These are phyloP conservation scores for Ferdinandea cuprea DNA, from an alignment of 2,888 invertebrate genomes.

Conservation along the genomic window DNA sequence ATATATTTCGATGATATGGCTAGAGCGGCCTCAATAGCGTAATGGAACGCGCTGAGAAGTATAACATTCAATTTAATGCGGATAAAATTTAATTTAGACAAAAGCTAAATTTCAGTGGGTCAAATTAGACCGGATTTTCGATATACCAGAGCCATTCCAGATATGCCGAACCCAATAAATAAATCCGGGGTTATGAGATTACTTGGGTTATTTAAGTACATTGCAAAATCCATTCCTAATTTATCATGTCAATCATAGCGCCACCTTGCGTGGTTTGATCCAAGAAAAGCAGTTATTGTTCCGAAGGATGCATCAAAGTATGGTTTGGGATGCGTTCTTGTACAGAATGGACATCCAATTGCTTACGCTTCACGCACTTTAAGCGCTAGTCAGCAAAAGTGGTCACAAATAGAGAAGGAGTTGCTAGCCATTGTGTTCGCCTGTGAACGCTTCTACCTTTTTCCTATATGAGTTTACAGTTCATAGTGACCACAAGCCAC, in stretches of 20 bases:
- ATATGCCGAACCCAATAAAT: slow-evolving; percentile 32
- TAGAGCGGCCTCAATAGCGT: slow-evolving; percentile 66
- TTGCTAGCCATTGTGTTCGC: slow-evolving; percentile 78
- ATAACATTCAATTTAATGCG: slow-evolving; percentile 75
- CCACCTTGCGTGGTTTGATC: too few relatives aligned
- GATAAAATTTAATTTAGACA: slow-evolving; percentile 75
- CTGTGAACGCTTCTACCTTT: slow-evolving; percentile 46
- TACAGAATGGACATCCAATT: slow-evolving; percentile 78
- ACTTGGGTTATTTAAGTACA: slow-evolving; percentile 65
- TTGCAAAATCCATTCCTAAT: slow-evolving; percentile 71
- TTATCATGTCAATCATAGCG: slow-evolving; percentile 32
- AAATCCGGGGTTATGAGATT: slow-evolving; percentile 45
- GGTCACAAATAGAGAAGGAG: slow-evolving; percentile 81
- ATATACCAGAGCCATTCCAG: slow-evolving; percentile 52
- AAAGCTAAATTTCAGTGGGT: slow-evolving; percentile 57
- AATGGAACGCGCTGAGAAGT: slow-evolving; percentile 45
- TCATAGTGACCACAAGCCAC: slow-evolving; percentile 77
- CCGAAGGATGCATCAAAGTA: slow-evolving; percentile 38
- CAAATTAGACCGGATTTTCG: slow-evolving; percentile 60
- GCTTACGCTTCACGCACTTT: slow-evolving; percentile 78
- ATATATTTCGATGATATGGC: slow-evolving; percentile 78
- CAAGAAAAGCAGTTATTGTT: too few relatives aligned
- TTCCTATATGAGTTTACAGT: slow-evolving; percentile 63
- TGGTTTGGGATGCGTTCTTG: slow-evolving; percentile 77
- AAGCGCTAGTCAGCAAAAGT: slow-evolving; percentile 76